Evolutionary conservation across 2,797 vertebrate species (phyloP).

Genomic region (Halcyon leucocephala): DNA sequence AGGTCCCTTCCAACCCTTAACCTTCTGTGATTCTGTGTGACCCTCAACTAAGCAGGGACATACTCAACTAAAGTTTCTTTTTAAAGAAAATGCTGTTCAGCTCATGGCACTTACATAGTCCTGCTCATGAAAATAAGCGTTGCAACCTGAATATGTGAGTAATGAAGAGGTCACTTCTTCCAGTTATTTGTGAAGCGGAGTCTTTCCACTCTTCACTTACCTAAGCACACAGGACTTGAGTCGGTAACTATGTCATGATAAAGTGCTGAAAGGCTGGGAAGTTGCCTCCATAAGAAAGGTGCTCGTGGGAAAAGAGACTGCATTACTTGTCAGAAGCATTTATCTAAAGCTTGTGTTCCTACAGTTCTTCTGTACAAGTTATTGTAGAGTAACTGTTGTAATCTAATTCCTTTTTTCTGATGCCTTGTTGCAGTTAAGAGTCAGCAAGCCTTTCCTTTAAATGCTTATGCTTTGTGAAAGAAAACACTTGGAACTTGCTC

Average conservation of each 20-base stretch:
- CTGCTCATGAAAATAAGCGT: neutral
- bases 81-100: neutral
- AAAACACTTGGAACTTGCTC: neutral
- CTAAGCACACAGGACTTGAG: accelerated
- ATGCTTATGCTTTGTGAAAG: neutral
- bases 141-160: neutral
- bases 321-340: neutral
- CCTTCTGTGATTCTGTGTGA: too few relatives aligned
- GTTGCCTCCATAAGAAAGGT: accelerated
- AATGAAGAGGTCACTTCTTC: neutral
- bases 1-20: too few relatives aligned
- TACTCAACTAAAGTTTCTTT: neutral
- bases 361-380: too few relatives aligned
- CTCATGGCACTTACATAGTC: neutral
- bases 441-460: neutral
- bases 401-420: neutral
- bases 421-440: neutral
- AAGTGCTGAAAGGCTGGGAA: neutral
- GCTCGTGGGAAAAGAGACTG: neutral
- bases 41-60: too few relatives aligned
- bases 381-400: neutral
- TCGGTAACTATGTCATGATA: neutral
- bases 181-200: neutral
- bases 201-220: neutral
- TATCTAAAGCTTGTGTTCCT: too few relatives aligned